Evolutionary conservation across 2,888 invertebrate genomes (phyloP), one percentile per base, ranked within the genome.

Genomic region (Himalopsyche anomala): DNA sequence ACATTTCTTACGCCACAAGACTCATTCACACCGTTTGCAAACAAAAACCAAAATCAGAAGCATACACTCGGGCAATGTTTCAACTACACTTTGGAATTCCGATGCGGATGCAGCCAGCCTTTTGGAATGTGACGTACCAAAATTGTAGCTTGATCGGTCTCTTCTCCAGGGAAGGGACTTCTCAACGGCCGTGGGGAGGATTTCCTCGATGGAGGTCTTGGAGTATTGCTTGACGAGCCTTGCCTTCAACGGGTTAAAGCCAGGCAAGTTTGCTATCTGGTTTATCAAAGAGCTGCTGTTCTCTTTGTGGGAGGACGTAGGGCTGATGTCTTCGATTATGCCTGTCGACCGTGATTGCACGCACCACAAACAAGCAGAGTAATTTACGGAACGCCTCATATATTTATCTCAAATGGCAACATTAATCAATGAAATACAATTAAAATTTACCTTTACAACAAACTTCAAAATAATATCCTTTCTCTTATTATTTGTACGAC

Each of bases 121-220:
- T 85, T 54, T 69, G 79, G 40, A 80, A 86, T 94, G 94, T 95
- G 62, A 85, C 94, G 94, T 96, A 96, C 96, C 96, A 93, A 95
- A 94, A 92, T 95, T 94, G 91, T 94, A 94, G 92, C 94, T 95
- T 93, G 95, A 95, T 92, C 94, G 94, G 92, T 96, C 96, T 91
- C 95, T 94, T 92, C 96, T 95, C 97, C 97, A 97, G 91, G 97
- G 97, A 91, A 97, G 94, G 90, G 95, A 95, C 92, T 95, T 94
- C 93, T 97, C 97, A 91, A 96, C 95, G 90, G 95, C 95, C 90
- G 96, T 96, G 90, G 96, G 95, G 90, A 95, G 94, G 90, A 95
- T 94, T 89, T 94, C 95, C 91, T 94, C 94, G 69, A 90, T 89
- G 84, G 93, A 93, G 89, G 93, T 93, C 92, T 93, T 93, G 91